These are phyloP conservation scores for Serripes groenlandicus DNA, from an alignment of 2,888 invertebrate species.

Conservation along the genomic window DNA sequence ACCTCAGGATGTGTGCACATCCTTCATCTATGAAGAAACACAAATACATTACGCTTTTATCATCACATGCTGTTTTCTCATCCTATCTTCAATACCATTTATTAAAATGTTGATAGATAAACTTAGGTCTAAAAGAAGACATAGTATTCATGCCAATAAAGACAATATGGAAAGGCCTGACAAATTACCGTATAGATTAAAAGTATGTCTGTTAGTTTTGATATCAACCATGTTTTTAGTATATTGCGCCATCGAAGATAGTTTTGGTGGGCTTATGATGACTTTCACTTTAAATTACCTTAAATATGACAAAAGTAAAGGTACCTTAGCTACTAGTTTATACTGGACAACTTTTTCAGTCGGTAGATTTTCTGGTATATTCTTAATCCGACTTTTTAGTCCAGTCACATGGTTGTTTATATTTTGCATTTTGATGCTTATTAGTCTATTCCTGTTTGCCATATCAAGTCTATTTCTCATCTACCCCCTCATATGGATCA, in stretches of 20 bases:
- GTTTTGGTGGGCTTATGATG: slow-evolving; percentile 57
- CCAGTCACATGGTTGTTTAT: slow-evolving; percentile 83
- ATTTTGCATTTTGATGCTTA: slow-evolving; percentile 68
- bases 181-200: slow-evolving; percentile 56
- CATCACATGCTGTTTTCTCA: slow-evolving; percentile 56
- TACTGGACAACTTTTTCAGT: slow-evolving; percentile 57
- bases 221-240: slow-evolving; percentile 62
- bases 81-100: slow-evolving; percentile 65
- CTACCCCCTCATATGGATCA: slow-evolving; percentile 63
- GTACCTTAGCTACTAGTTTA: slow-evolving; percentile 52
- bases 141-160: slow-evolving; percentile 48
- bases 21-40: slow-evolving; percentile 32
- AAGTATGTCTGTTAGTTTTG: slow-evolving; percentile 50
- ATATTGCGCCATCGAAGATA: slow-evolving; percentile 76
- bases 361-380: slow-evolving; percentile 61
- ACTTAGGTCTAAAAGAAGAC: slow-evolving; percentile 22
- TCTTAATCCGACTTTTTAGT: slow-evolving; percentile 79
- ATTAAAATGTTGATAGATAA: slow-evolving; percentile 60
- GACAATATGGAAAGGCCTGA: slow-evolving; percentile 50
- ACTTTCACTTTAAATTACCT: slow-evolving; percentile 58
- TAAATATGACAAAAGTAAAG: slow-evolving; percentile 46
- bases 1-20: not conserved
- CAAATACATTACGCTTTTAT: slow-evolving; percentile 63
- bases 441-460: slow-evolving; percentile 62
- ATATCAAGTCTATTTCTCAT: slow-evolving; percentile 49